These are phyloP conservation scores for Lepidocyrtinus sp. DNA, from an alignment of 2,888 invertebrate genomes.

Conservation along the genomic window DNA sequence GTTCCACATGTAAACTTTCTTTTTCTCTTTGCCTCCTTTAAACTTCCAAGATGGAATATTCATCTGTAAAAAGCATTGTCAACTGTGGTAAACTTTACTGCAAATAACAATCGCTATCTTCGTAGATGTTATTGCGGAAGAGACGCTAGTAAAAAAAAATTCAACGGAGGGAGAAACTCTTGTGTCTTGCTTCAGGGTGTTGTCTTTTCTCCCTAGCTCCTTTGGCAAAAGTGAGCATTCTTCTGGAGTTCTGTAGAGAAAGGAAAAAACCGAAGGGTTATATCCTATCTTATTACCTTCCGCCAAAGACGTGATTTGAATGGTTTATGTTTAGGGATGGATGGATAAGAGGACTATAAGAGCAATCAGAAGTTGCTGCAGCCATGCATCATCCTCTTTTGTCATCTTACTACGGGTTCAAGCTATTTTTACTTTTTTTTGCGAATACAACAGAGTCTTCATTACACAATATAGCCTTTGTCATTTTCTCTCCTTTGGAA, in stretches of 20 bases:
- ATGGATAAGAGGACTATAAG: slow-evolving; percentile 30
- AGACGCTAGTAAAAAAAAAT: not conserved
- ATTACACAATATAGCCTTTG: slow-evolving; percentile 19
- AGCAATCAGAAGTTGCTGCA: slow-evolving; percentile 69
- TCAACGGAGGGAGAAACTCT: not conserved
- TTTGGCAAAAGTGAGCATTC: slow-evolving; percentile 26
- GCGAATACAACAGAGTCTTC: no score
- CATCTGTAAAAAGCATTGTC: no score
- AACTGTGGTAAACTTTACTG: not conserved
- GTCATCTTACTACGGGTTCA: slow-evolving; percentile 19
- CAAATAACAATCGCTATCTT: not conserved
- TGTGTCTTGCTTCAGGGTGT: not conserved
- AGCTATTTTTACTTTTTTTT: no score
- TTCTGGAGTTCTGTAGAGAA: not conserved
- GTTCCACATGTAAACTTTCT: no score
- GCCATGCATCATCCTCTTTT: slow-evolving; percentile 50
- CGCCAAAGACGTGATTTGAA: slow-evolving; percentile 70
- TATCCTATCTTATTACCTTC: slow-evolving; percentile 69
- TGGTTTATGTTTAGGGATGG: slow-evolving; percentile 64
- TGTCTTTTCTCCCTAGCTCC: not conserved
- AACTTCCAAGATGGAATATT: not conserved
- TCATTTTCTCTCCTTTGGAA: not conserved
- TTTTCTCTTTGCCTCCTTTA: not conserved
- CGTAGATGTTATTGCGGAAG: slow-evolving; percentile 12
- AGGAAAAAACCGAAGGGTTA: slow-evolving; percentile 62